Percentiles rank a stretch among this genome's conserved stretches.
phyloP scores from a whole-genome alignment of 2,888 invertebrate genomes.

The Apotomis betuletana region DNA sequence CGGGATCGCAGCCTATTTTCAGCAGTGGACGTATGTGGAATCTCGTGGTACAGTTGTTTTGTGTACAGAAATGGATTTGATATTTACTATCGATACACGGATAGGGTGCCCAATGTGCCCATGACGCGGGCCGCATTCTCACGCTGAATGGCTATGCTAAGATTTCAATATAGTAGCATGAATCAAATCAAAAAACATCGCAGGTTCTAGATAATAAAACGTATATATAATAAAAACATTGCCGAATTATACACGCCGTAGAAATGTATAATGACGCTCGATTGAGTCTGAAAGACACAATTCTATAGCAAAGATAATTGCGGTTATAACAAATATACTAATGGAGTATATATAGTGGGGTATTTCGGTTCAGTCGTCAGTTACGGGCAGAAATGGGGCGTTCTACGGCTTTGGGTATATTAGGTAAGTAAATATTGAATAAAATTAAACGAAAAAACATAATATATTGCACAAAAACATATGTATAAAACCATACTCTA shows the following conservation, averaged over 20 bases:
- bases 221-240: conserved; percentile 2
- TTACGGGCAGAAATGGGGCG: conserved; percentile 67
- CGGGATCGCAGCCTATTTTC: too few species aligned
- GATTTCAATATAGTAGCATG: too few species aligned
- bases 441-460: too few species aligned
- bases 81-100: too few species aligned
- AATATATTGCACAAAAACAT: too few species aligned
- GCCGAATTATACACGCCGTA: neutral
- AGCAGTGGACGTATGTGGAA: too few species aligned
- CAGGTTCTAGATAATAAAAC: neutral
- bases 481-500: too few species aligned
- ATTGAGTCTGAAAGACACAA: conserved; percentile 5
- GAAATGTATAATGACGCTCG: conserved; percentile 8
- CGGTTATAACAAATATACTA: conserved; percentile 1
- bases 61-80: too few species aligned
- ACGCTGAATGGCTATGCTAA: too few species aligned
- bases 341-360: conserved; percentile 39
- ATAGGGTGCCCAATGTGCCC: too few species aligned
- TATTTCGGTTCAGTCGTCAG: neutral
- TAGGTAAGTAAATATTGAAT: conserved; percentile 55
- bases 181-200: neutral
- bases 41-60: too few species aligned
- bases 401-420: conserved; percentile 64
- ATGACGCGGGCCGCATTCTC: too few species aligned
- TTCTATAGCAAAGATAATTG: conserved; percentile 12